These are phyloP conservation scores for Variabilichromis moorii DNA, from an alignment of 2,113 vertebrate genomes.

Conservation along the genomic window DNA sequence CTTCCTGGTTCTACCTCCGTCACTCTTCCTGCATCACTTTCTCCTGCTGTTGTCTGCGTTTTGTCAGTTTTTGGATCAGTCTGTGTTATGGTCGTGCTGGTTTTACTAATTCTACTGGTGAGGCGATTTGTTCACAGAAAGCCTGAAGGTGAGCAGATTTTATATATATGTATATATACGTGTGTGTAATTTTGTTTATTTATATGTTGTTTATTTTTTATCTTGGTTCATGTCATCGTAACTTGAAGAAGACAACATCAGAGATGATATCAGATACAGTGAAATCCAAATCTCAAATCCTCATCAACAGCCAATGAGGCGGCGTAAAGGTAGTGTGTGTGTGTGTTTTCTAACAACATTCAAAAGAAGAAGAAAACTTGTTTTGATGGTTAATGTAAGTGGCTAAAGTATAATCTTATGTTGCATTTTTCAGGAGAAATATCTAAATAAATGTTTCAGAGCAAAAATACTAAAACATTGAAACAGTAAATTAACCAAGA, in stretches of 20 bases:
- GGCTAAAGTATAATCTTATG: rapidly evolving
- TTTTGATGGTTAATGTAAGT: neutral
- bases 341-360: neutral
- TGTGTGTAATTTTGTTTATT: no score
- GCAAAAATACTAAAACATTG: neutral
- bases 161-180: rapidly evolving
- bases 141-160: neutral
- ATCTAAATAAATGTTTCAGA: rapidly evolving
- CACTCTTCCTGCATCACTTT: neutral
- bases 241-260: neutral
- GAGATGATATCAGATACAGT: neutral
- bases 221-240: neutral
- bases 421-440: neutral
- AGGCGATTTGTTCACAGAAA: neutral
- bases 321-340: neutral
- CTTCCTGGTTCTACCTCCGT: neutral
- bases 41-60: neutral
- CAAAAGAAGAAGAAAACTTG: rapidly evolving
- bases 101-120: neutral
- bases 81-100: neutral
- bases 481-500: rapidly evolving
- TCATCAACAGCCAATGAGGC: neutral
- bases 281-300: neutral
- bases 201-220: neutral
- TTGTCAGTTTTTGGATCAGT: neutral